phyloP scores from a whole-genome alignment of 2,888 invertebrate genomes.

The Morinoia aosen region DNA sequence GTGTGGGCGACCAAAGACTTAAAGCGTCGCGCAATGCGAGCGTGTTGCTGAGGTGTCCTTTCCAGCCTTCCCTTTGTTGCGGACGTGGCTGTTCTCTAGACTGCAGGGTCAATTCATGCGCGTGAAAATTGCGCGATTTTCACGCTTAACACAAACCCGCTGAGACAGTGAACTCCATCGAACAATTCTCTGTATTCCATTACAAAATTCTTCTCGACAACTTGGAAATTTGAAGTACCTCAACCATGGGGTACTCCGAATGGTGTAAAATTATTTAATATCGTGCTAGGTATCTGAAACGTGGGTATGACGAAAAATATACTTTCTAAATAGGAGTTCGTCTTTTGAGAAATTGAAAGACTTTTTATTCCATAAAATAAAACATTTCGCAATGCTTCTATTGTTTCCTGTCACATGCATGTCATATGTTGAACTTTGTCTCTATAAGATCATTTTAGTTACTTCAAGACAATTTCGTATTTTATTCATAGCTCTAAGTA shows the following conservation, averaged over 20 bases:
- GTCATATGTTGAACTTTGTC: no score
- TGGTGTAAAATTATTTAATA: background rate
- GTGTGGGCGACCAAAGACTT: background rate
- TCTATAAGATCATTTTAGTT: no score
- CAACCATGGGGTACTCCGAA: background rate
- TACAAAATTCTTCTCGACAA: background rate
- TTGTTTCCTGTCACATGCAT: background rate
- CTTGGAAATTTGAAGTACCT: background rate
- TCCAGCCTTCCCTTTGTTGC: background rate
- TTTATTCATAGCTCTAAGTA: background rate
- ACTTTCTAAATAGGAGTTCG: background rate
- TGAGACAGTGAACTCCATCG: background rate
- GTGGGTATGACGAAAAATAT: background rate
- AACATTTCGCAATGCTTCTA: background rate
- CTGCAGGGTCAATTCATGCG: background rate
- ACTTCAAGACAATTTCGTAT: background rate
- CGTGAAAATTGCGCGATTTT: background rate
- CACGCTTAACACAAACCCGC: background rate
- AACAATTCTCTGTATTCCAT: constrained; percentile 4
- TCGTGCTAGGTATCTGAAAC: background rate
- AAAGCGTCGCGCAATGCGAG: background rate
- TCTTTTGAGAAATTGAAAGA: background rate
- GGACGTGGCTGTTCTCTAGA: background rate
- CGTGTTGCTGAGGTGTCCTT: background rate
- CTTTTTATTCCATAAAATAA: background rate